A percentile compares a stretch with the other conserved stretches of the same genome.
Conservation (phyloP, 2,113 vertebrate species). For the Willisornis vidua region DNA sequence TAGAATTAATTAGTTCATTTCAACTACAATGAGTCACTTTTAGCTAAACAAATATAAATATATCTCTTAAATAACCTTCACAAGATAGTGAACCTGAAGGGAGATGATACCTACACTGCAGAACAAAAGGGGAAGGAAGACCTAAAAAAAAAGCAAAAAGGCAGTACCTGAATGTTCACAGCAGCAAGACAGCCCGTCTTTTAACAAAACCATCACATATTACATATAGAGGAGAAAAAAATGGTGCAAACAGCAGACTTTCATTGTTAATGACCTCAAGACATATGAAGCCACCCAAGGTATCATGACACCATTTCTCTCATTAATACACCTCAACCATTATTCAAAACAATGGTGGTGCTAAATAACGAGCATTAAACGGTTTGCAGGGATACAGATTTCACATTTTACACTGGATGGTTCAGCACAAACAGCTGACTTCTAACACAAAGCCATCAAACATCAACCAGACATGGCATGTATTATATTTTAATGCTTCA, state of each 20-base stretch:
- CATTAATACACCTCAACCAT: background rate
- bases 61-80: background rate
- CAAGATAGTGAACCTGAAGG: background rate
- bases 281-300: background rate
- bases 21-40: background rate
- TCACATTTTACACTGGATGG: background rate
- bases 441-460: background rate
- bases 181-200: background rate
- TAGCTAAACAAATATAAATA: background rate
- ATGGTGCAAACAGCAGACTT: background rate
- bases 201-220: background rate
- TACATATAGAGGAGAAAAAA: background rate
- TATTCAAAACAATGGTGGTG: background rate
- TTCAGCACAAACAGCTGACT: background rate
- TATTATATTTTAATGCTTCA: background rate
- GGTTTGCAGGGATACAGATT: background rate
- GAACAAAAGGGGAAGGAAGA: background rate
- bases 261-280: background rate
- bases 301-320: background rate
- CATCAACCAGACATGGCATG: background rate
- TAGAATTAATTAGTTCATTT: background rate
- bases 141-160: background rate
- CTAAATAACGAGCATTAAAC: background rate
- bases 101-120: background rate
- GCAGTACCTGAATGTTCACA: background rate